phyloP scores from a whole-genome alignment of 2,113 vertebrate genomes.

The Erpornis zantholeuca region DNA sequence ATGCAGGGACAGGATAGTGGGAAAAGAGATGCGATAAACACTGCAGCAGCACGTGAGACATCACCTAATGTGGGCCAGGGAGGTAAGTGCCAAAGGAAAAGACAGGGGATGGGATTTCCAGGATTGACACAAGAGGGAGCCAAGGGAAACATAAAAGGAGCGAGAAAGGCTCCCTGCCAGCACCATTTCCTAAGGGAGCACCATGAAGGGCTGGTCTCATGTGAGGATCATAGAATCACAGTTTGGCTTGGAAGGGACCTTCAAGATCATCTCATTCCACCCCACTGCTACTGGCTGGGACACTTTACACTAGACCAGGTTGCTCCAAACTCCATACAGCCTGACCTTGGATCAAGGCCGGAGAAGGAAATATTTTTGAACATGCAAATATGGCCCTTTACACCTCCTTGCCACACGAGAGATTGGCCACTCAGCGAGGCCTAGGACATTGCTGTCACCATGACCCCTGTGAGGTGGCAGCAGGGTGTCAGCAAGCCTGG shows the following conservation, averaged over 20 bases:
- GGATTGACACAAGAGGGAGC: not conserved
- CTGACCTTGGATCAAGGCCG: not conserved
- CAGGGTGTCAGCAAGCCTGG: not conserved
- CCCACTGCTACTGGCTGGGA: not conserved
- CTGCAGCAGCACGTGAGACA: not conserved
- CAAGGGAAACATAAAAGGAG: not conserved
- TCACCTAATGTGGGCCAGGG: not conserved
- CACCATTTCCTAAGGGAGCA: not conserved
- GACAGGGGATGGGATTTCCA: not conserved
- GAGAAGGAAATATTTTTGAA: not conserved
- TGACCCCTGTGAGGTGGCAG: not conserved
- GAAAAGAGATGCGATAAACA: not conserved
- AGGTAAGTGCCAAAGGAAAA: not conserved
- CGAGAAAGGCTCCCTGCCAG: not conserved
- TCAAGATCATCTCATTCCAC: not conserved
- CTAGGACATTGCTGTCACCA: not conserved
- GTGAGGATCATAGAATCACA: not conserved
- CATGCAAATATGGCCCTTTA: not conserved
- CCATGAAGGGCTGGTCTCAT: not conserved
- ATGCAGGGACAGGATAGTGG: not conserved
- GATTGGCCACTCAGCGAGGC: not conserved
- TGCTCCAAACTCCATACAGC: not conserved
- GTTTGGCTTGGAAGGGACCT: not conserved
- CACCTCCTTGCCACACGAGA: rapidly evolving
- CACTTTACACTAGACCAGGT: not conserved